Conservation (phyloP, 2,888 invertebrate species). For the Cacoxenus indagator region DNA sequence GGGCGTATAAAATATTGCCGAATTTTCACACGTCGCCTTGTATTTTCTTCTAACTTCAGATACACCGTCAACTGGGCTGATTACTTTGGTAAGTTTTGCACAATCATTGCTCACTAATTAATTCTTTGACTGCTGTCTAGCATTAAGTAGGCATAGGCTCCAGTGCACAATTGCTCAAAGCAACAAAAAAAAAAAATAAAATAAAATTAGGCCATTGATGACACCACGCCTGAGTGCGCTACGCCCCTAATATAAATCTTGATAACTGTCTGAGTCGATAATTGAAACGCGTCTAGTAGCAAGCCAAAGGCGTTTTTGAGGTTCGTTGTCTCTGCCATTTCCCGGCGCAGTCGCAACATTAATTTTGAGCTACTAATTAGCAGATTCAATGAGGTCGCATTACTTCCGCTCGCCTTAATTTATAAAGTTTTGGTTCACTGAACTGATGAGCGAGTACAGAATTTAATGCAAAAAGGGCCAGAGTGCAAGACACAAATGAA, state of each 20-base stretch:
- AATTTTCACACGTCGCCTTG: background rate
- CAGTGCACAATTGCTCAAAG: constrained; percentile 7
- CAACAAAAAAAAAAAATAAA: background rate
- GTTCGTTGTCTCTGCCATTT: background rate
- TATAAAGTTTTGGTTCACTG: constrained; percentile 25
- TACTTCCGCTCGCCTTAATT: constrained; percentile 29
- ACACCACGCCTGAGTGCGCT: background rate
- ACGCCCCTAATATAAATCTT: constrained; percentile 7
- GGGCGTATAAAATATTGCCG: background rate
- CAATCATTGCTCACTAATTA: constrained; percentile 5
- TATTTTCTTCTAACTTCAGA: constrained; percentile 15
- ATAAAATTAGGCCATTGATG: constrained; percentile 6
- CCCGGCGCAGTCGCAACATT: constrained; percentile 1
- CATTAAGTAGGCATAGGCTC: constrained; percentile 6
- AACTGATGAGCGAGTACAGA: constrained; percentile 11
- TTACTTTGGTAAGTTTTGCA: constrained; percentile 15
- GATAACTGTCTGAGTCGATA: background rate
- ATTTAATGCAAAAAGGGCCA: background rate
- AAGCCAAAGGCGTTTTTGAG: background rate
- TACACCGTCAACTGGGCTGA: background rate
- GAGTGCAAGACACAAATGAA: background rate
- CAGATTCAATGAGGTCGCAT: constrained; percentile 24
- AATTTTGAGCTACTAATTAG: constrained; percentile 26
- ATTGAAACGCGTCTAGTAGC: background rate
- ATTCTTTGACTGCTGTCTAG: constrained; percentile 8